These are phyloP conservation scores for Tinamus guttatus DNA, from an alignment of 2,113 vertebrate species.

Conservation along the genomic window DNA sequence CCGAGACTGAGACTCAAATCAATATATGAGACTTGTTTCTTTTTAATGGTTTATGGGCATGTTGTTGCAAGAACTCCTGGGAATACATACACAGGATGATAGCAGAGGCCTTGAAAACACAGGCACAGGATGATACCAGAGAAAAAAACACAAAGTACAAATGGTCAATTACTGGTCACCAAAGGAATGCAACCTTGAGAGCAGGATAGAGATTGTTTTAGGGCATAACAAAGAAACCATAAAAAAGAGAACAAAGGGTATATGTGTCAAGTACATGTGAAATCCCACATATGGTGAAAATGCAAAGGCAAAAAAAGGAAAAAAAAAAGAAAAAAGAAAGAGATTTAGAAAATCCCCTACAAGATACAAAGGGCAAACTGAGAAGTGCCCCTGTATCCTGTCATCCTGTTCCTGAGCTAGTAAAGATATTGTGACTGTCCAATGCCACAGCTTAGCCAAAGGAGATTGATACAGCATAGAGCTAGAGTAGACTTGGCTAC, in stretches of 20 bases:
- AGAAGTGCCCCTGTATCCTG: background rate
- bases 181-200: background rate
- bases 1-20: background rate
- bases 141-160: background rate
- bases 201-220: background rate
- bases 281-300: background rate
- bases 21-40: background rate
- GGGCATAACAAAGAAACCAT: background rate
- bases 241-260: background rate
- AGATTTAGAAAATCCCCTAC: background rate
- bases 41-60: background rate
- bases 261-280: background rate
- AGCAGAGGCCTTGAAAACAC: background rate
- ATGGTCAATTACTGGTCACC: rapidly evolving
- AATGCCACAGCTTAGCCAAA: rapidly evolving
- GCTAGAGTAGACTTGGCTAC: background rate
- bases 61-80: background rate
- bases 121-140: background rate
- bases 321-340: background rate
- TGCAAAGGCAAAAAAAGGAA: background rate
- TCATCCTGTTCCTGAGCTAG: background rate
- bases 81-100: background rate
- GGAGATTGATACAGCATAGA: background rate
- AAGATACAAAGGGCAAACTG: background rate
- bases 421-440: background rate